phyloP scores from a whole-genome alignment of 35 echinoderm and acorn worm species.

The Chiridota heheva region DNA sequence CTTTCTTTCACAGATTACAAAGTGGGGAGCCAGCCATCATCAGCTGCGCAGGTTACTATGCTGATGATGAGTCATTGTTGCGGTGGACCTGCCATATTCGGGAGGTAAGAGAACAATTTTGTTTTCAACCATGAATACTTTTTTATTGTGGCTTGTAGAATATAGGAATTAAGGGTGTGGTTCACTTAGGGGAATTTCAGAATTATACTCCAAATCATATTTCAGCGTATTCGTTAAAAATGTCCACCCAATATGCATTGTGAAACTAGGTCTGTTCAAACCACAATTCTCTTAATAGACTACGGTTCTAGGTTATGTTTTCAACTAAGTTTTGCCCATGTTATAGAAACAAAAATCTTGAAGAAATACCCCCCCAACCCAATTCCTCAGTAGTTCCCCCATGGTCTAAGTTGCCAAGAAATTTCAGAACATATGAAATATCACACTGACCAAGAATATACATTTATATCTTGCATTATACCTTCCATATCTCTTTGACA shows the following conservation, averaged over 20 bases:
- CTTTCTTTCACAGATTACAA: constrained; percentile 40
- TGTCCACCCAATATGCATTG: background rate
- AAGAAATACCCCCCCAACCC: too few species aligned
- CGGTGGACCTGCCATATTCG: constrained; percentile 86
- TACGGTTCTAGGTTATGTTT: too few species aligned
- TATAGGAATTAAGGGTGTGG: background rate
- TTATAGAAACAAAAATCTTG: too few species aligned
- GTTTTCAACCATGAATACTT: background rate
- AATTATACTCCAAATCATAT: background rate
- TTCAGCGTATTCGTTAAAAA: background rate
- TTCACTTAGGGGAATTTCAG: background rate
- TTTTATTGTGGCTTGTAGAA: background rate
- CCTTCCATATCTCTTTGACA: constrained; percentile 36
- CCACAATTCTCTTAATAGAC: background rate
- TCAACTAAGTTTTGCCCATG: too few species aligned
- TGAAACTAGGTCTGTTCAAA: background rate
- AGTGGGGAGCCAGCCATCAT: constrained; percentile 71
- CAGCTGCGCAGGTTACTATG: constrained; percentile 99
- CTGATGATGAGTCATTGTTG: constrained; percentile 84
- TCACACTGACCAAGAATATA: background rate
- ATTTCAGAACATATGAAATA: background rate
- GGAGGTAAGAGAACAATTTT: constrained; percentile 55
- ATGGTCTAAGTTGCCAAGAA: too few species aligned
- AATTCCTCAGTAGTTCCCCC: background rate
- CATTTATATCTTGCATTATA: background rate